These are phyloP conservation scores for Phoenicopterus ruber DNA, from an alignment of 2,113 vertebrate species.

Conservation along the genomic window DNA sequence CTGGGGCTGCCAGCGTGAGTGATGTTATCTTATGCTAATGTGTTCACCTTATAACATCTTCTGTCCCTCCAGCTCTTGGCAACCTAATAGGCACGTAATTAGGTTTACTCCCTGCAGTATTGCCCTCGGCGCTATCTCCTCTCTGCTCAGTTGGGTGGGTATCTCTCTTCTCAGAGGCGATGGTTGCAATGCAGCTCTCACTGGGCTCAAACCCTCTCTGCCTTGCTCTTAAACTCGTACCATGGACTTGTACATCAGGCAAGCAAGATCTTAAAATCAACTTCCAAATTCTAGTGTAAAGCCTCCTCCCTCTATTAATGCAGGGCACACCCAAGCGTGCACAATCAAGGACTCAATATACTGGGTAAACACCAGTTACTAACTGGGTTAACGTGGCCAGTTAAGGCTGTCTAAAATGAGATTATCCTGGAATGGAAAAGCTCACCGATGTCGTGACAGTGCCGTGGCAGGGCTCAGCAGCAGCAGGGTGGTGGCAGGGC, in stretches of 20 bases:
- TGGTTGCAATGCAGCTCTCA: background rate
- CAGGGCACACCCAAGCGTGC: background rate
- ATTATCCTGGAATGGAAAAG: background rate
- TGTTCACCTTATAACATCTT: background rate
- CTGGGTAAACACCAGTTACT: background rate
- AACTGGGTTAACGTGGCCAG: background rate
- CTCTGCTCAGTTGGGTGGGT: background rate
- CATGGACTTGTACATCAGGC: background rate
- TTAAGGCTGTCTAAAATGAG: background rate
- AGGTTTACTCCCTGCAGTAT: background rate
- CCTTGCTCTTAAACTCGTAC: background rate
- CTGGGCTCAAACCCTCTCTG: background rate
- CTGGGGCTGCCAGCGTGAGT: background rate
- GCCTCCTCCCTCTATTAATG: background rate
- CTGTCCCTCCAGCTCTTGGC: background rate
- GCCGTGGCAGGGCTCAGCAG: background rate
- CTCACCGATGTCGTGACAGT: rapidly evolving
- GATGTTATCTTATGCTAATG: background rate
- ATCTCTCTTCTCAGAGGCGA: background rate
- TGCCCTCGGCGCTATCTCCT: rapidly evolving
- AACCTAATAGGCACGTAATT: background rate
- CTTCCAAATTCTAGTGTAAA: background rate
- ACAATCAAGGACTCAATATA: background rate
- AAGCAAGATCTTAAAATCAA: background rate
- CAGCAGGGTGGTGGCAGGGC: background rate